Base-by-base conservation (phyloP, 1,140 invertebrate species). In the Lordiphosa mommai region DNA sequence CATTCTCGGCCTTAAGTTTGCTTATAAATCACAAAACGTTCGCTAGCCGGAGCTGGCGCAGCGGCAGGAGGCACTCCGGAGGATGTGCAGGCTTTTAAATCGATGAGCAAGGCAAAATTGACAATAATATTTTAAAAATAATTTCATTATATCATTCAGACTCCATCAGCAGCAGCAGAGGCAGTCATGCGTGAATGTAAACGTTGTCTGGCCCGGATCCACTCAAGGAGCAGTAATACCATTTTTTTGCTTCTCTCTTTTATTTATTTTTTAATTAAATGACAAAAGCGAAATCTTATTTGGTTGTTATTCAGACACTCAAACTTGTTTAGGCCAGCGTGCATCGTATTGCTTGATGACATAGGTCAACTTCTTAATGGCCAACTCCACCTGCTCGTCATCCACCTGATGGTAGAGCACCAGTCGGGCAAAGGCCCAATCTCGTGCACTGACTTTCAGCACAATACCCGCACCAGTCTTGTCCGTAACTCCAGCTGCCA, bases 321-420 rank as follows among this genome's bases (percentile, higher is more conserved):
- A 4, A 23, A 23, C 20, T 23, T 23, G 20, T 23, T 5, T 23
- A 20, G 71, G 55, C 53, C 63, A 87, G 29, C 48, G 46, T 4
- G 47, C 49, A 57, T 91, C 90, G 53, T 90, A 88, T 82, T 93
- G 90, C 37, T 89, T 89, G 33, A 94, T 92, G 20, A 94, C 92
- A 43, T 90, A 90, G 13, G 68, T 80, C 13, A 95, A 86, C 74
- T 95, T 95, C 17, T 90, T 90, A 10, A 93, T 91, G 20, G 93
- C 91, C 52, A 92, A 89, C n/a, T 91, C 67, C 6, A 94, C 86
- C 76, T 93, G 91, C 36, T 92, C 89, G 34, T 92, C 90, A 1
- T 88, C 90, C 10, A 96, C 91, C 82, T 95, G 93, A 70, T 91
- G 91, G 74, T 95, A 92, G 3, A 93, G 79, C 0, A 95, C 94